A percentile compares a stretch with the other conserved stretches of the same genome.
Evolutionary conservation across 2,888 invertebrate genomes (phyloP).

Genomic region (Tipula helvola): DNA sequence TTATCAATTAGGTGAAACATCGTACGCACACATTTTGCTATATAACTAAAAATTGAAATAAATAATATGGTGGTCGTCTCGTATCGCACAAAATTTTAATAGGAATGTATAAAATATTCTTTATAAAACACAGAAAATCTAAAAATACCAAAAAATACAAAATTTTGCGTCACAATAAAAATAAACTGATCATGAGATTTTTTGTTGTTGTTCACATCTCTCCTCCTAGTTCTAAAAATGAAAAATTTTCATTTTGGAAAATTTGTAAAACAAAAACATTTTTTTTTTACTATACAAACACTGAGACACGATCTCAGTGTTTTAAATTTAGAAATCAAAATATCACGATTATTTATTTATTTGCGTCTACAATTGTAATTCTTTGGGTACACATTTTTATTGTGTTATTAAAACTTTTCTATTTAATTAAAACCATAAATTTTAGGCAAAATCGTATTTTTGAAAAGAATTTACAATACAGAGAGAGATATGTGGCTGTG

Average conservation of each 20-base stretch:
- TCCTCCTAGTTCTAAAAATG: not conserved
- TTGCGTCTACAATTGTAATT: not conserved
- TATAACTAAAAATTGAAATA: not conserved
- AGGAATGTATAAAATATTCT: not conserved
- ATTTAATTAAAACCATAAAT: not conserved
- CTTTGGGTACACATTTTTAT: not conserved
- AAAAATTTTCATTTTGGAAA: not conserved
- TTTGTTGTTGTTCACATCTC: not conserved
- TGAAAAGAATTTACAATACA: not conserved
- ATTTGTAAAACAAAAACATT: not conserved
- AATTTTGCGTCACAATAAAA: not conserved
- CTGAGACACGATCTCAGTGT: not conserved
- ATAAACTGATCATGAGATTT: not conserved
- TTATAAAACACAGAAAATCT: not conserved
- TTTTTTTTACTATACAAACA: not conserved
- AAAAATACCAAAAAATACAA: not conserved
- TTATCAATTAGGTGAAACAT: no score
- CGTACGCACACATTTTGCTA: no score
- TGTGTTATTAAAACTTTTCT: not conserved
- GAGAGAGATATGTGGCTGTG: not conserved
- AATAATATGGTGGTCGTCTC: not conserved
- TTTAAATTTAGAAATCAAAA: not conserved
- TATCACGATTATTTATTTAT: not conserved
- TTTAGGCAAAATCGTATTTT: not conserved
- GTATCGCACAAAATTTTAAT: not conserved